phyloP scores from a whole-genome alignment of 2,113 vertebrate genomes.

The Rhadina sibilatrix region DNA sequence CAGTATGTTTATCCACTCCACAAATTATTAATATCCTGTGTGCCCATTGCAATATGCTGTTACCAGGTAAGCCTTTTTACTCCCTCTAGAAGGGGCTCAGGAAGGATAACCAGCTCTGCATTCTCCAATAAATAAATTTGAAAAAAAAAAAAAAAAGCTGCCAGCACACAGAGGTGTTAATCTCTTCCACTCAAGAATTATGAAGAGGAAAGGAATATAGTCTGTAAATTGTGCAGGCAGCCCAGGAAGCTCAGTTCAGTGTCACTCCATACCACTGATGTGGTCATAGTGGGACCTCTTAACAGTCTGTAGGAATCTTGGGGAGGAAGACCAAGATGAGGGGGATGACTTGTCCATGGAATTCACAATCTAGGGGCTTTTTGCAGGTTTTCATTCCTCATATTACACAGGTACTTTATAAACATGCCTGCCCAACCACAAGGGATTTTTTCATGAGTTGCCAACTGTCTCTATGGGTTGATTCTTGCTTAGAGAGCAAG shows the following conservation, averaged over 20 bases:
- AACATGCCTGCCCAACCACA: not conserved
- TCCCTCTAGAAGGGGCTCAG: not conserved
- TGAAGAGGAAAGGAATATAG: constrained; percentile 10
- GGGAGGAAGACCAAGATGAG: not conserved
- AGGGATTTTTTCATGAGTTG: not conserved
- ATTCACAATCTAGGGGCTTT: not conserved
- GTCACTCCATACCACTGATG: not conserved
- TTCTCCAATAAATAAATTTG: not conserved
- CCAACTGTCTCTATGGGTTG: not conserved
- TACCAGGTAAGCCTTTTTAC: constrained; percentile 27
- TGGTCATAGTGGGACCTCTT: not conserved
- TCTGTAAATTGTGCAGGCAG: constrained; percentile 19
- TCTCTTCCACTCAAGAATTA: constrained; percentile 7
- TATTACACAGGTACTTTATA: not conserved
- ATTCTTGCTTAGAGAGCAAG: not conserved
- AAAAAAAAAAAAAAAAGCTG: not conserved
- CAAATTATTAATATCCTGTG: constrained; percentile 17
- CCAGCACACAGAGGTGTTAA: not conserved
- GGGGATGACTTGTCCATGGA: not conserved
- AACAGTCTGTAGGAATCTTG: not conserved
- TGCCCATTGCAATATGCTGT: not conserved
- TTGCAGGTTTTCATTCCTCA: not conserved
- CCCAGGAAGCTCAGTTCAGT: constrained; percentile 5
- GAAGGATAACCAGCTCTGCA: not conserved
- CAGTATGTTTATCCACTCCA: not conserved